phyloP scores from a whole-genome alignment of 2,888 invertebrate species.

The Epinotia brunnichana region DNA sequence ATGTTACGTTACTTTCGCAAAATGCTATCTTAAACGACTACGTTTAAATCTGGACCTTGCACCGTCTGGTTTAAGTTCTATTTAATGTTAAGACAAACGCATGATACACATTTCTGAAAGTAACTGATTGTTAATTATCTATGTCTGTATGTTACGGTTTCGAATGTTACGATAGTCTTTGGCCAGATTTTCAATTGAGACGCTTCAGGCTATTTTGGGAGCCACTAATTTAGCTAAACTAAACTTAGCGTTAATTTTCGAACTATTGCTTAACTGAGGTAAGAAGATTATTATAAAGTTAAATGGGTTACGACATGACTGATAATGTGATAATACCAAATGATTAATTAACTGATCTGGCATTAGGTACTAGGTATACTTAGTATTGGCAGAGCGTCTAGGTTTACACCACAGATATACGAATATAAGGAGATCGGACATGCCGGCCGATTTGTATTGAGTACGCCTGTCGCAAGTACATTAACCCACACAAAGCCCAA shows the following conservation, averaged over 20 bases:
- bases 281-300: no score
- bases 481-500: no score
- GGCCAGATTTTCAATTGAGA: neutral
- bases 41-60: neutral
- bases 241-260: neutral
- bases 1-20: neutral
- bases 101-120: neutral
- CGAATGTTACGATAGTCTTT: conserved; percentile 21
- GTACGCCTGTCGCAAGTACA: no score
- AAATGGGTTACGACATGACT: no score
- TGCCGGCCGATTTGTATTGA: no score
- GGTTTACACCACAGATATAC: no score
- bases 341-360: no score
- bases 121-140: neutral
- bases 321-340: no score
- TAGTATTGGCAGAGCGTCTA: no score
- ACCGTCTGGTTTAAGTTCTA: neutral
- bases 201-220: neutral
- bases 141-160: no score
- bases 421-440: no score
- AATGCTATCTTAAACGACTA: neutral
- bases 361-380: no score
- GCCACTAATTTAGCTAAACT: neutral
- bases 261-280: neutral
- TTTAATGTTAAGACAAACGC: neutral